Conservation (phyloP, 2,797 vertebrate genomes). For the Peromyscus aztecus region DNA sequence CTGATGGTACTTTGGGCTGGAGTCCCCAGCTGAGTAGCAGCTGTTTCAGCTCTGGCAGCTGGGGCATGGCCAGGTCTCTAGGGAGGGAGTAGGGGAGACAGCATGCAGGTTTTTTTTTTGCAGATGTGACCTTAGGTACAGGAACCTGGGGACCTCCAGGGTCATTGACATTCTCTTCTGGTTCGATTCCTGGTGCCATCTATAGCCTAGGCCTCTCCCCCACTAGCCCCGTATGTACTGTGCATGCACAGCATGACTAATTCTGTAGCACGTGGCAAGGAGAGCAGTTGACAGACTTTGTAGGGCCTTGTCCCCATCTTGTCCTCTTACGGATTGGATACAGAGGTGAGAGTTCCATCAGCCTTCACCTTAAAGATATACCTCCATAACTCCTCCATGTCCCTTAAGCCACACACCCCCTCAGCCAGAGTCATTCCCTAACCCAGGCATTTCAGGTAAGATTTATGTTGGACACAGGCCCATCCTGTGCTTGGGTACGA, state of each 20-base stretch:
- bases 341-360: neutral
- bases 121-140: neutral
- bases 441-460: neutral
- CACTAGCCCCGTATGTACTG: rapidly evolving
- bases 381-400: neutral
- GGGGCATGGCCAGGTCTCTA: neutral
- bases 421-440: neutral
- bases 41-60: neutral
- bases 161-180: neutral
- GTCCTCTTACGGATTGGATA: neutral
- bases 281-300: neutral
- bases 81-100: neutral
- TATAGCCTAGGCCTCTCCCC: neutral
- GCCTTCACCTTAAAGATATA: neutral
- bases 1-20: rapidly evolving
- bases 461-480: neutral
- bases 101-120: no score
- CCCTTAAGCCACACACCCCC: neutral
- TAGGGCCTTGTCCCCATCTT: neutral
- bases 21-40: neutral
- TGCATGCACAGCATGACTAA: neutral
- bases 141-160: neutral
- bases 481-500: neutral
- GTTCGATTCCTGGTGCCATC: neutral
- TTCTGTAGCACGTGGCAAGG: neutral